Base-by-base conservation (phyloP, 1,140 invertebrate species). In the Pseudomyrmex dendroicus region DNA sequence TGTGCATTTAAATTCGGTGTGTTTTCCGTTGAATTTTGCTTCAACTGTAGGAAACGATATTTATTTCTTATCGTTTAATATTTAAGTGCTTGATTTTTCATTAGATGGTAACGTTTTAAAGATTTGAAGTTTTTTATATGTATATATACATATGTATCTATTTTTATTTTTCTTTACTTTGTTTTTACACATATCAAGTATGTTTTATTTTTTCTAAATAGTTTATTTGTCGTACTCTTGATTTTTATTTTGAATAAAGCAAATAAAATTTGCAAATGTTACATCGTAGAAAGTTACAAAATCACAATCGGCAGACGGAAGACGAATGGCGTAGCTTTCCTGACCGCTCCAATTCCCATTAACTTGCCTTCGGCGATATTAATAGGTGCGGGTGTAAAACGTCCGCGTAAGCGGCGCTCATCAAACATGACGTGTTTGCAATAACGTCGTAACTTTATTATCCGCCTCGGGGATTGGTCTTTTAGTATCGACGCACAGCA, bases 391-490 rank as follows among this genome's bases (percentile, higher is more conserved):
- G 46, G 57, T 68, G 64, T 12, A 67, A 76, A 74, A 77, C 56
- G 20, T 67, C 48, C 82, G 35, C 72, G 59, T 76, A 59, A 68
- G n/a, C 83, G 76, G 76, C 52, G 63, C 44, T 85, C 73, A 73
- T 88, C 86, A 74, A 83, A 83, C 73, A 73, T 73, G 85, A 74
- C 59, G 63, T 86, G 87, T 89, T 87, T 86, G 78, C 83, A 85
- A 87, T 89, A 89, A 89, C 83, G 83, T 82, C 68, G 85, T 85
- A 87, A 89, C 74, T 86, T 89, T 89, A 84, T 86, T 84, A 77
- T 85, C 74, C 78, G 73, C 44, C 54, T 50, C 74, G 73, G 46
- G 22, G 57, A 73, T 56, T 61, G 63, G 57, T 84, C 86, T 59
- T 80, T 80, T 80, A 68, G 74, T 87, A 87, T 88, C 86, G 82